A percentile compares a stretch with the other conserved stretches of the same genome.
phyloP scores from a whole-genome alignment of 2,113 vertebrate species.

The Jacana jacana region DNA sequence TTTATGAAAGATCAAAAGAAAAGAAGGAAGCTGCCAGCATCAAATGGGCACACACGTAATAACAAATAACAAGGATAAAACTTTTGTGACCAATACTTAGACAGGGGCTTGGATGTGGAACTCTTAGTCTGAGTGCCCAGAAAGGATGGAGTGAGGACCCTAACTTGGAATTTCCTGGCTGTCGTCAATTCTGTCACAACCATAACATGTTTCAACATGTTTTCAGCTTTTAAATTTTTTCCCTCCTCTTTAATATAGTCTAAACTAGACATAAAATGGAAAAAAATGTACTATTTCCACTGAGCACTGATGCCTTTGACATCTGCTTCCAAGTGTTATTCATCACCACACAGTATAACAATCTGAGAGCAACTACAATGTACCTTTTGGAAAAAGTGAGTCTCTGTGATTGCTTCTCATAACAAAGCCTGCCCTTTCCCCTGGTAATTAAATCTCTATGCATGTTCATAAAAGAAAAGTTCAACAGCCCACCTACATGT shows the following conservation, averaged over 20 bases:
- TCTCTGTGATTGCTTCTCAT: conserved; percentile 50
- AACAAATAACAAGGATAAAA: conserved; percentile 18
- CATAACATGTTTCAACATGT: conserved; percentile 60
- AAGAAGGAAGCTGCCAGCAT: not conserved
- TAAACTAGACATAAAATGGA: conserved; percentile 73
- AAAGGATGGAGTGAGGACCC: conserved; percentile 50
- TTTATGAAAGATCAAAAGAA: conserved; percentile 23
- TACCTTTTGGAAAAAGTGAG: conserved; percentile 77
- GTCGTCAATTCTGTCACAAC: conserved; percentile 56
- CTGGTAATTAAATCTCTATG: conserved; percentile 5
- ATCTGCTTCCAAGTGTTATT: conserved; percentile 79
- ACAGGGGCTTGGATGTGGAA: conserved; percentile 9
- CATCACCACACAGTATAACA: conserved; percentile 67
- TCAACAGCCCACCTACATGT: conserved; percentile 40
- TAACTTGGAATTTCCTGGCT: conserved; percentile 60
- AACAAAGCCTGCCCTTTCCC: conserved; percentile 58
- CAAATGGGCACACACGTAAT: not conserved
- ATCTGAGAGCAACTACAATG: conserved; percentile 65
- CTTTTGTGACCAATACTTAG: not conserved
- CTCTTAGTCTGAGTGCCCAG: conserved; percentile 15
- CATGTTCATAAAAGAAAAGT: not conserved
- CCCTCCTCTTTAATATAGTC: conserved; percentile 65
- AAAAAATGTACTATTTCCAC: conserved; percentile 73
- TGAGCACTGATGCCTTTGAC: conserved; percentile 68
- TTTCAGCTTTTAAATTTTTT: conserved; percentile 60